phyloP scores from a whole-genome alignment of 2,113 vertebrate genomes.

The Orthochromis indermauri region DNA sequence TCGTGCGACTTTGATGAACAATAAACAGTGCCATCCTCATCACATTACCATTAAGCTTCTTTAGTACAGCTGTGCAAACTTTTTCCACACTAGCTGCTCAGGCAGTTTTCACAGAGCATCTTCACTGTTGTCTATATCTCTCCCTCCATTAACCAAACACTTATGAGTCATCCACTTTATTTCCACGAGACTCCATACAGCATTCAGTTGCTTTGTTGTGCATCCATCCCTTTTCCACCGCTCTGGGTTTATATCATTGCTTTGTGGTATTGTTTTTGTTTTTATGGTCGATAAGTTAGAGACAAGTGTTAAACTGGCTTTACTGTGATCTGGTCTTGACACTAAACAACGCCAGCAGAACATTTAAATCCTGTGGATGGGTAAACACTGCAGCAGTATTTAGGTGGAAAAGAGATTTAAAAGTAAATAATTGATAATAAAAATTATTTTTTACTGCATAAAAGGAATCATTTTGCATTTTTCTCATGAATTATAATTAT shows the following conservation, averaged over 20 bases:
- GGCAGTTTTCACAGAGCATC: not conserved
- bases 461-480: not conserved
- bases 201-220: not conserved
- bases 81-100: not conserved
- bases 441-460: not conserved
- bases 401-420: not conserved
- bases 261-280: not conserved
- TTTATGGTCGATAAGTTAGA: not conserved
- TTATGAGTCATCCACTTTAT: not conserved
- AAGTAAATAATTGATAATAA: not conserved
- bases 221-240: not conserved
- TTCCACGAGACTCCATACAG: not conserved
- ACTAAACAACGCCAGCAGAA: accelerated
- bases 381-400: not conserved
- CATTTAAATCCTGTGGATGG: not conserved
- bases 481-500: not conserved
- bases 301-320: not conserved
- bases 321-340: not conserved
- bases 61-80: not conserved
- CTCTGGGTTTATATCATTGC: not conserved
- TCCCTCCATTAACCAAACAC: not conserved
- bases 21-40: not conserved
- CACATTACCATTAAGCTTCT: not conserved
- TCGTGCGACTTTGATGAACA: not conserved
- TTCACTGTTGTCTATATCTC: not conserved